Evolutionary conservation across 2,113 vertebrate species (phyloP).

Genomic region (Paedocypris sp.): DNA sequence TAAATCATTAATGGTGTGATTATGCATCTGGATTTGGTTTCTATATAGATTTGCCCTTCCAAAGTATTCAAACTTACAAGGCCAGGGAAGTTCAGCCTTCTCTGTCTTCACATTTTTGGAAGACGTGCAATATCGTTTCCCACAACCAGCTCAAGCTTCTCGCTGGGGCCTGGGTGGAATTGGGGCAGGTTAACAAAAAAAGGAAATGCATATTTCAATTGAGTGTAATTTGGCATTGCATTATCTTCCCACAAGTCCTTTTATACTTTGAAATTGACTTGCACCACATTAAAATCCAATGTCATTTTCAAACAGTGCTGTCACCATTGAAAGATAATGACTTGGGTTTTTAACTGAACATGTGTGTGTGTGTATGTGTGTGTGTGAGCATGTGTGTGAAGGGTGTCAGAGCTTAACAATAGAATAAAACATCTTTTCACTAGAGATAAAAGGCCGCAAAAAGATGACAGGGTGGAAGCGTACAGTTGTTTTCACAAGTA

Average conservation of each 20-base stretch:
- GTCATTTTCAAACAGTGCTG: slow-evolving; percentile 49
- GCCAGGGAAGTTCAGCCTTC: too few relatives aligned
- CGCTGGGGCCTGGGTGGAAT: slow-evolving; percentile 22
- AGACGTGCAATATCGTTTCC: too few relatives aligned
- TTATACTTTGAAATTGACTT: slow-evolving; percentile 42
- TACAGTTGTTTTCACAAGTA: slow-evolving; percentile 14
- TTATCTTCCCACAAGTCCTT: slow-evolving; percentile 41
- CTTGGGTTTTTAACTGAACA: slow-evolving; percentile 33
- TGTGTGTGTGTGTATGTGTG: background rate
- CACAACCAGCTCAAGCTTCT: slow-evolving; percentile 20
- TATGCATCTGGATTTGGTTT: background rate
- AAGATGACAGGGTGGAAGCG: slow-evolving; percentile 10
- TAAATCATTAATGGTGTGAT: background rate
- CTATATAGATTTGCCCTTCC: background rate
- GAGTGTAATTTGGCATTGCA: slow-evolving; percentile 41
- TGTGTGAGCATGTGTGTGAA: slow-evolving; percentile 3
- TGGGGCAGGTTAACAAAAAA: slow-evolving; percentile 33
- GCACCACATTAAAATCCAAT: slow-evolving; percentile 45
- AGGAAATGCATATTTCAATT: slow-evolving; percentile 36
- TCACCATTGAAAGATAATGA: slow-evolving; percentile 51
- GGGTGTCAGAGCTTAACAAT: slow-evolving; percentile 31
- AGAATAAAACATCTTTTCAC: slow-evolving; percentile 48
- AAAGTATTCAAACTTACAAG: background rate
- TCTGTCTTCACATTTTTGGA: too few relatives aligned
- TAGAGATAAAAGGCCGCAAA: slow-evolving; percentile 17